A percentile compares a stretch with the other conserved stretches of the same genome.
Evolutionary conservation across 1,140 invertebrate species (phyloP).

Genomic region (Drosophila takahashii): DNA sequence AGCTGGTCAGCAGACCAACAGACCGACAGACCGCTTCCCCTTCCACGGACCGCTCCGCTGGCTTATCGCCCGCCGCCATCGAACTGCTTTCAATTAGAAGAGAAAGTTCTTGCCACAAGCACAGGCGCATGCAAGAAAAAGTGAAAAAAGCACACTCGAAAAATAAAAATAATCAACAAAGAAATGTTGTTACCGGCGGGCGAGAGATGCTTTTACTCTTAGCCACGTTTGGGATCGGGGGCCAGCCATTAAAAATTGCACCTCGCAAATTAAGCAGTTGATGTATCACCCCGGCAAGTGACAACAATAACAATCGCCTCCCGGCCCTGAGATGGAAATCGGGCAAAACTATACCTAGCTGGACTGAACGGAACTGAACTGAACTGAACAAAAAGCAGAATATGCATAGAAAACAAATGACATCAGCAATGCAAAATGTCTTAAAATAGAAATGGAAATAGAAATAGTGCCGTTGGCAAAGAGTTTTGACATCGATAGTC

Average conservation of each 20-base stretch:
- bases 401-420: slow-evolving; percentile 54
- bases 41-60: slow-evolving; percentile 1
- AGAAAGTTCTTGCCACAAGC: slow-evolving; percentile 82
- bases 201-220: slow-evolving; percentile 58
- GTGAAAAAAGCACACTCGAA: slow-evolving; percentile 59
- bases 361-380: slow-evolving; percentile 17
- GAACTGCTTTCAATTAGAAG: slow-evolving; percentile 84
- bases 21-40: slow-evolving; percentile 10
- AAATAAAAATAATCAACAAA: slow-evolving; percentile 46
- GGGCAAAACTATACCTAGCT: slow-evolving; percentile 13
- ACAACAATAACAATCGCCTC: slow-evolving; percentile 33
- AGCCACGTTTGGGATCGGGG: neutral
- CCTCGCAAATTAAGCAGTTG: slow-evolving; percentile 67
- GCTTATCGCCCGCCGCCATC: slow-evolving; percentile 68
- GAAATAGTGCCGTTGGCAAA: slow-evolving; percentile 27
- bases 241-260: slow-evolving; percentile 68
- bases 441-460: slow-evolving; percentile 49
- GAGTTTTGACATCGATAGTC: slow-evolving; percentile 13
- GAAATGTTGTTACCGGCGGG: slow-evolving; percentile 50
- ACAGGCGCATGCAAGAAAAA: slow-evolving; percentile 70
- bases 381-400: slow-evolving; percentile 16
- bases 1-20: neutral
- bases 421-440: slow-evolving; percentile 55
- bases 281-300: slow-evolving; percentile 53
- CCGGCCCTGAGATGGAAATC: neutral